Evolutionary conservation across 1,140 invertebrate species (phyloP), one percentile per base, ranked within the genome.

Genomic region (Dryas iulia): DNA sequence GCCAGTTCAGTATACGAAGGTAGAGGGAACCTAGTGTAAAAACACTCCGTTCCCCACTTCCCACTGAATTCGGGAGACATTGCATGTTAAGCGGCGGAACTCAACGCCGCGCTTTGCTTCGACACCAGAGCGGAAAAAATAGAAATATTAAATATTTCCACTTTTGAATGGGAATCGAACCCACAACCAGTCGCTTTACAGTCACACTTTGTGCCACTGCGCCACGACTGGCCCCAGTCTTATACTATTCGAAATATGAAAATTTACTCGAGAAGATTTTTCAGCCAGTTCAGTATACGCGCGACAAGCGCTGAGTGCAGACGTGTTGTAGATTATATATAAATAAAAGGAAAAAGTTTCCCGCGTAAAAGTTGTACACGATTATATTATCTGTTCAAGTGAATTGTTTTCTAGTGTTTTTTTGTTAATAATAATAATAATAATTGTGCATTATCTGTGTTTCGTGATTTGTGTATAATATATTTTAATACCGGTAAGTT

Each of bases 331-430:
- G 57, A 23, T 58, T 52, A n/a, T n/a, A n/a, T 59, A 61, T 59
- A 71, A 47, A 58, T 61, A 21, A 52, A 61, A 54, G 12, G 63
- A 1, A 59, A 77, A 84, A 73, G 80, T 83, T 84, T 68, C 68
- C 39, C 81, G 81, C 84, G 84, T 76, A 73, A 82, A 83, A 82
- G 77, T 82, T 84, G 77, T 53, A 47, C 39, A 47, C 76, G 78
- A 73, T 61, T 59, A 47, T 47, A 73, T 61, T 59, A 47, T 47
- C 18, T 47, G 39, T 47, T 18, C 8, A 47, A 47, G 39, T 47
- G 39, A 10, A 21, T 21, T 47, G 39, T 47, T 47, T 47, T 14
- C 14, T 21, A 66, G 69, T 79, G 77, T 71, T 74, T 3, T 6
- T 76, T 67, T n/a, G 53, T 56, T 53, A 66, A 58, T 65, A 62